Evolutionary conservation across 1,140 invertebrate species (phyloP).

Genomic region (Cotesia vestalis): DNA sequence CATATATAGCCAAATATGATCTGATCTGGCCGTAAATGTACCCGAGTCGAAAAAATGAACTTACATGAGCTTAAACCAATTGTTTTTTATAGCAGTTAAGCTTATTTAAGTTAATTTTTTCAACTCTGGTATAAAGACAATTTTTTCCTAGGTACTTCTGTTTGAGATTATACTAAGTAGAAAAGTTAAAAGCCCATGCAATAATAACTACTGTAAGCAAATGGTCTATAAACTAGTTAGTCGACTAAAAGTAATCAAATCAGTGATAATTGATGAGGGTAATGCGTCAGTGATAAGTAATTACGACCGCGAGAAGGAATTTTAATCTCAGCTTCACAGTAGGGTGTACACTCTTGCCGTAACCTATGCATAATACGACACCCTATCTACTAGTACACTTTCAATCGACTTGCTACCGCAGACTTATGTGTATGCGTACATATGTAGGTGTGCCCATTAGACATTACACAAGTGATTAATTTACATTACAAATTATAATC

Average conservation of each 20-base stretch:
- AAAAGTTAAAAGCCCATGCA: too few relatives aligned
- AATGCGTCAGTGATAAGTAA: conserved; percentile 35
- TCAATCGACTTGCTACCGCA: not conserved
- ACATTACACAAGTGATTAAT: conserved; percentile 26
- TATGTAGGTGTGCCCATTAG: not conserved
- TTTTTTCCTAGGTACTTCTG: too few relatives aligned
- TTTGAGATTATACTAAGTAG: too few relatives aligned
- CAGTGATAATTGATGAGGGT: conserved; percentile 31
- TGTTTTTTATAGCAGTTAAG: too few relatives aligned
- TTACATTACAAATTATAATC: conserved; percentile 31
- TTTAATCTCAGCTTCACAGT: not conserved
- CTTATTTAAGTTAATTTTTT: too few relatives aligned
- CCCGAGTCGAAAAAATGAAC: too few relatives aligned
- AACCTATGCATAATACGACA: not conserved
- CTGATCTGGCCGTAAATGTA: too few relatives aligned
- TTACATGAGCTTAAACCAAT: too few relatives aligned
- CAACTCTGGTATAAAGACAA: too few relatives aligned
- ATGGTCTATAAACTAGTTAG: too few relatives aligned
- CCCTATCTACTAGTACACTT: not conserved
- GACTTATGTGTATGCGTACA: not conserved
- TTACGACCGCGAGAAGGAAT: conserved; percentile 23
- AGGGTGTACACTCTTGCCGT: not conserved
- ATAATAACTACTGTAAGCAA: too few relatives aligned
- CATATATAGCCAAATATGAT: too few relatives aligned
- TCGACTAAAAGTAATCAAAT: conserved; percentile 14